Evolutionary conservation across 2,888 invertebrate genomes (phyloP), one percentile per base, ranked within the genome.

Genomic region (Lypha dubia): DNA sequence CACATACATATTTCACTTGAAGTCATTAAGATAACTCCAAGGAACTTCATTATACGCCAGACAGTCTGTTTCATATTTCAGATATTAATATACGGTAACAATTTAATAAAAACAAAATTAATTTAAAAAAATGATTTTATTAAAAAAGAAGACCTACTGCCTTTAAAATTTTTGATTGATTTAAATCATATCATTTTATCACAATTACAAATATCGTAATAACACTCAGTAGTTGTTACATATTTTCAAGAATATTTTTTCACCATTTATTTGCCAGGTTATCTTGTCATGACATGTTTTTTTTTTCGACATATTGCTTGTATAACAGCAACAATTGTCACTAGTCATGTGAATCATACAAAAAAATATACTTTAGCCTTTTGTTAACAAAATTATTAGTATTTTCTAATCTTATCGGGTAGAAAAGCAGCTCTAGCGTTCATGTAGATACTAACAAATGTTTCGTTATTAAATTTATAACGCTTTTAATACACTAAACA

Each of bases 251-350:
- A 60, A 20, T 28, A 13, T 73, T 38, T 62, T 65, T 41, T 65
- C 22, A 22, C 24, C 13, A 17, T 32, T 68, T 68, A 17, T 32
- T 68, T 68, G 49, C 15, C 38, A 15, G 58, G 35, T 13, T 17
- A 75, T n/a, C 56, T n/a, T 53, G 35, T 46, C 24, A 35, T 51
- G 17, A 24, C 32, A n/a, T n/a, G n/a, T n/a, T n/a, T n/a, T n/a
- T 41, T 17, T 28, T 3, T 13, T 20, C 51, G 24, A 35, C 22
- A 58, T 68, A 46, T 70, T 22, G 22, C 32, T 22, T 51, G 20
- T n/a, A 46, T 22, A 17, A 32, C 24, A 68, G 32, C 60, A 65
- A 79, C 63, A 60, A 20, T 28, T 32, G 6, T 73, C 51, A 22
- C 28, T 56, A n/a, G 22, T 11, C 4, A 15, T 44, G 15, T 13